A percentile compares a stretch with the other conserved stretches of the same genome.
Conservation (phyloP, 2,113 vertebrate genomes). For the Fulica atra region DNA sequence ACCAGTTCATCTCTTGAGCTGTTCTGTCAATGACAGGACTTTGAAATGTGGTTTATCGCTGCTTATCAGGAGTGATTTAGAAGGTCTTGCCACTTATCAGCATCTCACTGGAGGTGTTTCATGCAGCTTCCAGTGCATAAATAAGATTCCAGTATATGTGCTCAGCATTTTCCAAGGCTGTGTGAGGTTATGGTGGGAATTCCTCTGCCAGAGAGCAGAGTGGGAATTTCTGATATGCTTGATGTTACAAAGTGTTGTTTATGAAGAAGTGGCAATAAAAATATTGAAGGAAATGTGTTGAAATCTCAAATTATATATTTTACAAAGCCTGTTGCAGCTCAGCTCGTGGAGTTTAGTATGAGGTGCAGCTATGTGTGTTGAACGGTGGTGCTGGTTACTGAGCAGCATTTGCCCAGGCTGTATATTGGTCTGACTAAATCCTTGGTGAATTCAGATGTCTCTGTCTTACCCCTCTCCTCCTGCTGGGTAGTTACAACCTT, state of each 20-base stretch:
- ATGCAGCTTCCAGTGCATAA: background rate
- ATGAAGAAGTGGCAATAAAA: background rate
- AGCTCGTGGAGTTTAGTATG: background rate
- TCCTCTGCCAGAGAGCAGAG: background rate
- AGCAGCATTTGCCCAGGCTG: fast-evolving
- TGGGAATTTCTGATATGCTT: background rate
- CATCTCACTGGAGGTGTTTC: background rate
- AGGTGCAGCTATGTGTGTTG: background rate
- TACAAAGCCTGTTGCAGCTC: background rate
- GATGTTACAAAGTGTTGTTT: background rate
- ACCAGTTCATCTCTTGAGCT: background rate
- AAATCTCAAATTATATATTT: background rate
- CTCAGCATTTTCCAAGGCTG: background rate
- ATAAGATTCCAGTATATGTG: fast-evolving
- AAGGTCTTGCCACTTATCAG: background rate
- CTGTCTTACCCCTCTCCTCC: background rate
- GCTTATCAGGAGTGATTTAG: background rate
- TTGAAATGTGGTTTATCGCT: background rate
- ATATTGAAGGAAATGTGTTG: background rate
- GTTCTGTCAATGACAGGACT: background rate
- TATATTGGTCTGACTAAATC: background rate
- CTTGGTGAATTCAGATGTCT: background rate
- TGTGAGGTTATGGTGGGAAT: background rate
- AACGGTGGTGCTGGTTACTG: background rate
- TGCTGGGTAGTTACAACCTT: background rate